Percentiles rank a stretch among this genome's conserved stretches.
Conservation (phyloP, 2,797 vertebrate species). For the Coluber constrictor region DNA sequence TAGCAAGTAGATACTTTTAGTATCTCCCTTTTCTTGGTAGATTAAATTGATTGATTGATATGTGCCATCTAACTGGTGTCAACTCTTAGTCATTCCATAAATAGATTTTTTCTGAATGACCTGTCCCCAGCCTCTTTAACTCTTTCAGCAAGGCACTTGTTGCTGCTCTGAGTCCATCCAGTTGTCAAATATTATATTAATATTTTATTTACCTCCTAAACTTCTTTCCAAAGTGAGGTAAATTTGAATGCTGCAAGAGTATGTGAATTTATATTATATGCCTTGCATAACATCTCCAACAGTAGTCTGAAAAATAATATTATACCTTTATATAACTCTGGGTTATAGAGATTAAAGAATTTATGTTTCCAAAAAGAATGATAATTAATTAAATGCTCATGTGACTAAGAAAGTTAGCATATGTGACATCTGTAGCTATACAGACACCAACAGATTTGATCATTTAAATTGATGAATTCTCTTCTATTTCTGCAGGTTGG, state of each 20-base stretch:
- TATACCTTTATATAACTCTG: neutral
- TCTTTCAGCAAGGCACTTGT: neutral
- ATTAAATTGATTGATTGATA: neutral
- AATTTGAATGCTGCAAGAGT: neutral
- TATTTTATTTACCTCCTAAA: neutral
- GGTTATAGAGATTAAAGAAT: neutral
- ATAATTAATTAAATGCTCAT: neutral
- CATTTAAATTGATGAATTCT: constrained; percentile 5
- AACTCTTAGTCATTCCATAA: neutral
- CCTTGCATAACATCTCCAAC: neutral
- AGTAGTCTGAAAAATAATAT: neutral
- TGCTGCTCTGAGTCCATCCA: neutral
- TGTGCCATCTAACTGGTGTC: neutral
- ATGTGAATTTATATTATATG: neutral
- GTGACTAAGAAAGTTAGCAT: neutral
- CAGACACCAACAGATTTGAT: neutral
- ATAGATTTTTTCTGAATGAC: neutral
- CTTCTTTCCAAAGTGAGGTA: neutral
- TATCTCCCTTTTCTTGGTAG: neutral
- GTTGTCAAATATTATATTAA: neutral
- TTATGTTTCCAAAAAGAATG: neutral
- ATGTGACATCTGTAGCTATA: neutral
- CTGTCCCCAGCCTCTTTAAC: neutral
- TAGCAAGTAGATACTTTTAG: neutral
- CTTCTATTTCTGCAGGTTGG: constrained; percentile 63